Percentiles rank a stretch among this genome's conserved stretches.
phyloP scores from a whole-genome alignment of 2,113 vertebrate species.

The Misgurnus anguillicaudatus region DNA sequence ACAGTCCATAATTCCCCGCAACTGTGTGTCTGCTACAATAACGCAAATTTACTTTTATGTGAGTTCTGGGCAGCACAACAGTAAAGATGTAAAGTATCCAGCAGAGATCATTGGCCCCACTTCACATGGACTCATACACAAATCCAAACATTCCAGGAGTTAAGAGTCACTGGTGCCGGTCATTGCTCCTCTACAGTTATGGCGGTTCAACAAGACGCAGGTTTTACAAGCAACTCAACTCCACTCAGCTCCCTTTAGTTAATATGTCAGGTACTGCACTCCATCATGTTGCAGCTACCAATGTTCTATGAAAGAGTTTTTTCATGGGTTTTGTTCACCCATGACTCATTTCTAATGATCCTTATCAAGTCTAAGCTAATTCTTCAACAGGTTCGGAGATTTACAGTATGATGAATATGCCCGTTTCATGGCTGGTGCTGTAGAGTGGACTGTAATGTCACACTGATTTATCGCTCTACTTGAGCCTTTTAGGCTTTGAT shows the following conservation, averaged over 20 bases:
- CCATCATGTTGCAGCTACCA: not conserved
- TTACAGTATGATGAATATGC: slow-evolving; percentile 49
- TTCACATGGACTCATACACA: slow-evolving; percentile 30
- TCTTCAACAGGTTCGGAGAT: slow-evolving; percentile 27
- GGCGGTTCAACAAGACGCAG: slow-evolving; percentile 41
- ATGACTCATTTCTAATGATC: slow-evolving; percentile 24
- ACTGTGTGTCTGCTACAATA: slow-evolving; percentile 48
- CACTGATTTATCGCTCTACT: slow-evolving; percentile 47
- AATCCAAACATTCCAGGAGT: slow-evolving; percentile 51
- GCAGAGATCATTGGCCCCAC: slow-evolving; percentile 53
- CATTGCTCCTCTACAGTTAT: slow-evolving; percentile 44
- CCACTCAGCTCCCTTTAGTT: not conserved
- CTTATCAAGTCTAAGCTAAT: slow-evolving; percentile 24
- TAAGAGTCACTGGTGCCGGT: slow-evolving; percentile 58
- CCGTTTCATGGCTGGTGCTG: slow-evolving; percentile 28
- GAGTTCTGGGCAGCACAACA: slow-evolving; percentile 55
- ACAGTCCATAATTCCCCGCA: slow-evolving; percentile 14
- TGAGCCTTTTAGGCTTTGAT: slow-evolving; percentile 26
- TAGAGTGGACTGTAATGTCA: slow-evolving; percentile 17
- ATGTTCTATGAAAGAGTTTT: not conserved
- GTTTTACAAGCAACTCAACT: slow-evolving; percentile 61
- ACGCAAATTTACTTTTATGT: slow-evolving; percentile 60
- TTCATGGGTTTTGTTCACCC: slow-evolving; percentile 3
- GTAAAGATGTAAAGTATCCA: slow-evolving; percentile 61
- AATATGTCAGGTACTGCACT: slow-evolving; percentile 5